These are phyloP conservation scores for Spodoptera frugiperda DNA, from an alignment of 1,140 invertebrate species.

Conservation along the genomic window DNA sequence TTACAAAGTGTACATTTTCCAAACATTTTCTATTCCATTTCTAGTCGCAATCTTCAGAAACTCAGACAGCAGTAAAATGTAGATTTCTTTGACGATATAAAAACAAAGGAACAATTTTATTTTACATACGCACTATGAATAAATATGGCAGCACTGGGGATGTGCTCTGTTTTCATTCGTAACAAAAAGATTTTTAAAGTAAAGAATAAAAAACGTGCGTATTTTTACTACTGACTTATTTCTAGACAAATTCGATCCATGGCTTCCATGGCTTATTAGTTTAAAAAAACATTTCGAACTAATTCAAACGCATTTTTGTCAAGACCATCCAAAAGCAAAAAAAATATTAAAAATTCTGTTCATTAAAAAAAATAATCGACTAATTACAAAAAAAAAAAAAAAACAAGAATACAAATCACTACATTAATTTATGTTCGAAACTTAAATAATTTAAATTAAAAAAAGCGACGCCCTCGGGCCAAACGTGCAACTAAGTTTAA, in stretches of 20 bases:
- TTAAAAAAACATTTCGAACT: no score
- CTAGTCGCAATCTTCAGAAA: not conserved
- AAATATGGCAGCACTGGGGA: not conserved
- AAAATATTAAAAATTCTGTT: not conserved
- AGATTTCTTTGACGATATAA: constrained; percentile 36
- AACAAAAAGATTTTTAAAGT: not conserved
- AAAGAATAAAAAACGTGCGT: no score
- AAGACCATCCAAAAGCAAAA: no score
- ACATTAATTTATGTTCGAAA: constrained; percentile 53
- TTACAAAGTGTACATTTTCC: no score
- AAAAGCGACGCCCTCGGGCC: constrained; percentile 67
- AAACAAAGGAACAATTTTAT: constrained; percentile 15
- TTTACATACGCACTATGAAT: constrained; percentile 26
- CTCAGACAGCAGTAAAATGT: constrained; percentile 28
- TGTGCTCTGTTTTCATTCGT: not conserved
- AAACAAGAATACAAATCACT: constrained; percentile 50
- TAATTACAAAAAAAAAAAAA: constrained; percentile 43
- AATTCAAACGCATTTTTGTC: no score
- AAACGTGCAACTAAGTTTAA: constrained; percentile 75
- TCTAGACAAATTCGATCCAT: no score
- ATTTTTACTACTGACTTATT: no score
- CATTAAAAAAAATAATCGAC: not conserved
- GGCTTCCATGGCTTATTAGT: no score
- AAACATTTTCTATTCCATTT: constrained; percentile 14
- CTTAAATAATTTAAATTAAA: constrained; percentile 65